Conservation (phyloP, 2,797 vertebrate species). For the Hoplostethus mediterraneus region DNA sequence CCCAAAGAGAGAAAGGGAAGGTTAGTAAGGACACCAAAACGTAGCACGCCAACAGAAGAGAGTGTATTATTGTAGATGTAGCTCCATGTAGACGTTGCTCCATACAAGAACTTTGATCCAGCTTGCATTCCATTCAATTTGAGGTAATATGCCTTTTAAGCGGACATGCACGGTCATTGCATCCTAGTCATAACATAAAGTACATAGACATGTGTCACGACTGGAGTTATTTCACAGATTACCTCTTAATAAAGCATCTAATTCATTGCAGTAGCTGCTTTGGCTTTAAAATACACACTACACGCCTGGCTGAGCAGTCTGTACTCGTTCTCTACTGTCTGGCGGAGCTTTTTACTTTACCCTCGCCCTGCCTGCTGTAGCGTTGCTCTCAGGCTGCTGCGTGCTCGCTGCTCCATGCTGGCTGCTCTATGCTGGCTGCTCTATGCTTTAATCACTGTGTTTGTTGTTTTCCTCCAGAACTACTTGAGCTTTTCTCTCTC, state of each 20-base stretch:
- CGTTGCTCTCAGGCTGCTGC: slow-evolving; percentile 43
- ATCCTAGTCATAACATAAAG: not conserved
- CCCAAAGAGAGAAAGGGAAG: slow-evolving; percentile 87
- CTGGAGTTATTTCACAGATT: not conserved
- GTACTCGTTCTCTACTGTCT: not conserved
- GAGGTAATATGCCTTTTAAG: too few relatives aligned
- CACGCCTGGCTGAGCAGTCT: slow-evolving; percentile 29
- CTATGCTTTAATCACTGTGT: slow-evolving; percentile 39
- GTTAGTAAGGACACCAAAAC: slow-evolving; percentile 68
- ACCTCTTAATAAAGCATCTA: slow-evolving; percentile 2
- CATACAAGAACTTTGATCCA: slow-evolving; percentile 5
- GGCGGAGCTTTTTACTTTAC: slow-evolving; percentile 11
- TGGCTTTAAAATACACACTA: slow-evolving; percentile 12
- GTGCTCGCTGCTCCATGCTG: slow-evolving; percentile 45
- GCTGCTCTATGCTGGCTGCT: slow-evolving; percentile 55
- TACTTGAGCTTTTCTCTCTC: slow-evolving; percentile 35
- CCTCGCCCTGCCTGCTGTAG: slow-evolving; percentile 24
- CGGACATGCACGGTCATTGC: too few relatives aligned
- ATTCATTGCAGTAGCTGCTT: slow-evolving; percentile 28
- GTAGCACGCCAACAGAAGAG: not conserved
- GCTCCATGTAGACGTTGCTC: slow-evolving; percentile 37
- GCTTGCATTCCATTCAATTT: slow-evolving; percentile 21
- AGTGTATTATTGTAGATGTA: slow-evolving; percentile 15
- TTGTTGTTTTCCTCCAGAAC: slow-evolving; percentile 47
- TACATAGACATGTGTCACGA: not conserved